Conservation (phyloP, 2,113 vertebrate species). For the Dipodomys stephensi region DNA sequence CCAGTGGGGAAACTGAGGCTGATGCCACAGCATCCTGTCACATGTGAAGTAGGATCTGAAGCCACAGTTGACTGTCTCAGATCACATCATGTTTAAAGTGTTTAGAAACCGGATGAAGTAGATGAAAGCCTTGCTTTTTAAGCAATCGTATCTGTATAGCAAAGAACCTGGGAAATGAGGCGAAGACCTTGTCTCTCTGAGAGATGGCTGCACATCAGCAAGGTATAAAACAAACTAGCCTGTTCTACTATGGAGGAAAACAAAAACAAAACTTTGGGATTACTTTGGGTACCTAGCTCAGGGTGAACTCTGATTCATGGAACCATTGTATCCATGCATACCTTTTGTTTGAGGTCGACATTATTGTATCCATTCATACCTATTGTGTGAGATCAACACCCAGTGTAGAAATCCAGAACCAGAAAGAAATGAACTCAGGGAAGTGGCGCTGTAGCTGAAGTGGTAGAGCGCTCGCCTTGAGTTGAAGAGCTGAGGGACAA, state of each 20-base stretch:
- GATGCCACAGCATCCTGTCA: not conserved
- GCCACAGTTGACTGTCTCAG: not conserved
- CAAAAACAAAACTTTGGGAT: not conserved
- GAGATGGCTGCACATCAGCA: accelerated
- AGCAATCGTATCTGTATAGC: not conserved
- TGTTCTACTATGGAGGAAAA: not conserved
- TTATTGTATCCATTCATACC: not conserved
- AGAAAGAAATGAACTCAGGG: not conserved
- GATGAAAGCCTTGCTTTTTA: not conserved
- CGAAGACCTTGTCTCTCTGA: not conserved
- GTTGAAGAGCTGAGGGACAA: no score
- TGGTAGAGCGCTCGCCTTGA: no score
- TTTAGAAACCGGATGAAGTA: not conserved
- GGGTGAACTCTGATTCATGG: accelerated
- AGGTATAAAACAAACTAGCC: not conserved
- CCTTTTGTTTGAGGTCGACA: not conserved
- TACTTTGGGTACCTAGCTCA: not conserved
- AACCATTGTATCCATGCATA: not conserved
- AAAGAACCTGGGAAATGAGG: not conserved
- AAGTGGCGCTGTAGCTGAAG: no score
- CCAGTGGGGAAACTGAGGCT: not conserved
- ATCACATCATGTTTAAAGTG: not conserved
- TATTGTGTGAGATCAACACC: not conserved
- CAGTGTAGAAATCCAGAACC: not conserved
- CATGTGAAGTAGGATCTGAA: not conserved